Conservation (phyloP, 1,140 invertebrate genomes). For the Heterodera carotae region DNA sequence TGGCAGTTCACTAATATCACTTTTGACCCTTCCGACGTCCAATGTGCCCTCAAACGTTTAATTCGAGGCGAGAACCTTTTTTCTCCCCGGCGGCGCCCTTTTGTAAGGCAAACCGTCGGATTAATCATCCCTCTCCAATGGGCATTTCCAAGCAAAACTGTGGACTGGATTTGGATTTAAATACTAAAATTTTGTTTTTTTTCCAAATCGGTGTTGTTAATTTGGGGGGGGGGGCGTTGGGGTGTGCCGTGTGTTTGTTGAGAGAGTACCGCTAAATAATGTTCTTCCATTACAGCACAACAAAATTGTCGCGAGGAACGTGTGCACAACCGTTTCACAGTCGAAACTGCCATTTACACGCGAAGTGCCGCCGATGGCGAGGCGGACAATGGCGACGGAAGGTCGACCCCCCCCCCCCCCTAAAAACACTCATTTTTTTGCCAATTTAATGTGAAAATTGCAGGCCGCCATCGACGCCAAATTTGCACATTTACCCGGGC, state of each 20-base stretch:
- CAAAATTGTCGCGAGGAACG: constrained; percentile 17
- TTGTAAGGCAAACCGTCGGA: too few relatives aligned
- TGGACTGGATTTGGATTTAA: too few relatives aligned
- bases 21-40: constrained; percentile 17
- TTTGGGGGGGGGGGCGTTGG: not conserved
- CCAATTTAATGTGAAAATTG: too few relatives aligned
- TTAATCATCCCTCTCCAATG: too few relatives aligned
- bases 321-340: constrained; percentile 25
- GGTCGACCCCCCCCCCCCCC: not conserved
- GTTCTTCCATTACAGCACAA: not conserved
- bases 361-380: constrained; percentile 24
- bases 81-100: too few relatives aligned
- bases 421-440: too few relatives aligned
- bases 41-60: constrained; percentile 32
- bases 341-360: constrained; percentile 21
- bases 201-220: too few relatives aligned
- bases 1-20: constrained; percentile 21
- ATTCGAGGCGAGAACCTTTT: constrained; percentile 4
- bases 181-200: too few relatives aligned
- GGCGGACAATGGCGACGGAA: not conserved
- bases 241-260: too few relatives aligned
- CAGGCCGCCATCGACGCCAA: constrained; percentile 3
- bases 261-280: too few relatives aligned
- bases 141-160: too few relatives aligned
- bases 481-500: constrained; percentile 20